Percentiles rank a stretch among this genome's conserved stretches.
Conservation (phyloP, 2,797 vertebrate genomes). For the Lacerta agilis region DNA sequence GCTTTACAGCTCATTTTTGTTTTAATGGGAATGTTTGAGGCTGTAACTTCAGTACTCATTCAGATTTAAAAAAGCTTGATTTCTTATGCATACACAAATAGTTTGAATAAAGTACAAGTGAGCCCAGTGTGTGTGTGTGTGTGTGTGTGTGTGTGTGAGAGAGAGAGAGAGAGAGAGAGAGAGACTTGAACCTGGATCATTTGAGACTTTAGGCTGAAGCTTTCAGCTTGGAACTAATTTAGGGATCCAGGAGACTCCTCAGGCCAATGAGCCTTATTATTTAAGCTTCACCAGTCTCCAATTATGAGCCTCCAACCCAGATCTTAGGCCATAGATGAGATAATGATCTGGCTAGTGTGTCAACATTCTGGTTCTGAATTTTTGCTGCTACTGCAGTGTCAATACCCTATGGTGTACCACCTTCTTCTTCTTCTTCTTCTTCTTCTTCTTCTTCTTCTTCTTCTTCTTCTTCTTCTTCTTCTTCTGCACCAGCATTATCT, state of each 20-base stretch:
- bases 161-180: too few relatives aligned
- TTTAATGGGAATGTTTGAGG: background rate
- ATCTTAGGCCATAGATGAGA: too few relatives aligned
- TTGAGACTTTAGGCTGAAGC: background rate
- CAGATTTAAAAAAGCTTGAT: constrained; percentile 18
- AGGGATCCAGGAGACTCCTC: background rate
- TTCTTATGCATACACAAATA: background rate
- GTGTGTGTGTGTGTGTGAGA: too few relatives aligned
- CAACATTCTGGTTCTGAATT: background rate
- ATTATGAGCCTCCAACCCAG: background rate
- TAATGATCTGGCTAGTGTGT: too few relatives aligned
- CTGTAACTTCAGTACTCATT: constrained; percentile 13
- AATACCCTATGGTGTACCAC: background rate
- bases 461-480: too few relatives aligned
- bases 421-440: too few relatives aligned
- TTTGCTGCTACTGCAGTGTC: background rate
- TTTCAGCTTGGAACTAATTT: background rate
- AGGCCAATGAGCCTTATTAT: too few relatives aligned
- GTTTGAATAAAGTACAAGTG: background rate
- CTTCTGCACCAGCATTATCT: too few relatives aligned
- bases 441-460: too few relatives aligned
- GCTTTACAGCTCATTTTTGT: background rate
- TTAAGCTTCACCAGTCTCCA: background rate
- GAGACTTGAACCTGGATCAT: background rate
- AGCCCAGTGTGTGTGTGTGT: background rate